A percentile compares a stretch with the other conserved stretches of the same genome.
Evolutionary conservation across 2,113 vertebrate species (phyloP).

Genomic region (Genyomyrus donnyi): DNA sequence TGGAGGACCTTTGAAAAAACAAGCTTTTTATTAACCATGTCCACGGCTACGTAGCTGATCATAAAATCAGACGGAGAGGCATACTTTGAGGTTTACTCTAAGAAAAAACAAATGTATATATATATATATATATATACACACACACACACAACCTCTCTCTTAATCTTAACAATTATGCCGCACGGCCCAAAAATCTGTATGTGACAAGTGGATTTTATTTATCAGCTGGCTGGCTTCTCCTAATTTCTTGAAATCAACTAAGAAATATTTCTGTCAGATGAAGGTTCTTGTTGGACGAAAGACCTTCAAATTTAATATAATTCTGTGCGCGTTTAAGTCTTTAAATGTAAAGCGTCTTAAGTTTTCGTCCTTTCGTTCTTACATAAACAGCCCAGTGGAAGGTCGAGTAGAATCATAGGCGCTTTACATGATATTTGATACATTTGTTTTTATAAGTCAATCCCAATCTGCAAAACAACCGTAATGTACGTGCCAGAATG

Average conservation of each 20-base stretch:
- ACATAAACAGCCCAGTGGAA: background rate
- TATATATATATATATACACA: too few species aligned
- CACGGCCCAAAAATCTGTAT: background rate
- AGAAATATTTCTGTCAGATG: background rate
- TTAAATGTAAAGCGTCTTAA: background rate
- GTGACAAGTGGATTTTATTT: background rate
- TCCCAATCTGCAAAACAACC: background rate
- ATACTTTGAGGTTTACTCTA: background rate
- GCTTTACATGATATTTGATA: background rate
- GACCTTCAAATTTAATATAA: background rate
- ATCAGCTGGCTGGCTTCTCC: background rate
- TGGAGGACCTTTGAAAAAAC: background rate
- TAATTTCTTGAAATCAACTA: background rate
- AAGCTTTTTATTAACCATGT: background rate
- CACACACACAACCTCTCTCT: background rate
- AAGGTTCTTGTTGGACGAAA: background rate
- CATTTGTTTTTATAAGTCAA: background rate
- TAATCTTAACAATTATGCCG: background rate
- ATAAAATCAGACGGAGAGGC: background rate
- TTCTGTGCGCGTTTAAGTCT: background rate
- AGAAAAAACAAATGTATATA: background rate
- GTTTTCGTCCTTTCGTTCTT: background rate
- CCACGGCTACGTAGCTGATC: background rate
- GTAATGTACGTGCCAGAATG: background rate
- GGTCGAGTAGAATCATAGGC: background rate